Percentiles rank a stretch among this genome's conserved stretches.
These are phyloP conservation scores for Polymixis flavicincta DNA, from an alignment of 2,888 invertebrate genomes.

Conservation along the genomic window DNA sequence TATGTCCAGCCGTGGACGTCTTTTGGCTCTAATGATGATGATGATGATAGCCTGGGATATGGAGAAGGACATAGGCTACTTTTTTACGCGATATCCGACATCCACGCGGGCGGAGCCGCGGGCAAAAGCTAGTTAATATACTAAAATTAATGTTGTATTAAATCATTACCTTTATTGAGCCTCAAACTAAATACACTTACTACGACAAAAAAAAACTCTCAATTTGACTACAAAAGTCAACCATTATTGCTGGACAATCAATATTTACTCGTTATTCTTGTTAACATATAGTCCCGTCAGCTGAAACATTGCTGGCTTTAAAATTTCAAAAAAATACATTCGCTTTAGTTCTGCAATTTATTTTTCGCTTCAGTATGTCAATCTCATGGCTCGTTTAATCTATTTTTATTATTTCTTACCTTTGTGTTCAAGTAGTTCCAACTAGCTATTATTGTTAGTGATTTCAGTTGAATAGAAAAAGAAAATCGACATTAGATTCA, in stretches of 20 bases:
- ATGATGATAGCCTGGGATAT: too few species aligned
- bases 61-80: too few species aligned
- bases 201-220: not conserved
- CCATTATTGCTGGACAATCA: constrained; percentile 7
- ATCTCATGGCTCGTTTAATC: constrained; percentile 25
- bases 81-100: too few species aligned
- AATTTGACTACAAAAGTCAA: not conserved
- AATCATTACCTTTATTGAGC: too few species aligned
- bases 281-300: constrained; percentile 35
- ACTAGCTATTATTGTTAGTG: not conserved
- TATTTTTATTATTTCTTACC: constrained; percentile 15
- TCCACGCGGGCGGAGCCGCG: too few species aligned
- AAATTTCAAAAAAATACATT: constrained; percentile 33
- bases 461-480: constrained; percentile 2
- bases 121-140: too few species aligned
- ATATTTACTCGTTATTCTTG: constrained; percentile 34
- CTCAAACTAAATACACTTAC: too few species aligned
- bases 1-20: too few species aligned
- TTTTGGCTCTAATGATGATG: too few species aligned
- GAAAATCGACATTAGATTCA: not conserved
- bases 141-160: not conserved
- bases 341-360: constrained; percentile 29
- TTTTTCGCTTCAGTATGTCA: constrained; percentile 36
- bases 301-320: constrained; percentile 19
- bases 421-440: not conserved